A percentile compares a stretch with the other conserved stretches of the same genome.
Evolutionary conservation across 2,797 vertebrate genomes (phyloP).

Genomic region (Harpagifer antarcticus): DNA sequence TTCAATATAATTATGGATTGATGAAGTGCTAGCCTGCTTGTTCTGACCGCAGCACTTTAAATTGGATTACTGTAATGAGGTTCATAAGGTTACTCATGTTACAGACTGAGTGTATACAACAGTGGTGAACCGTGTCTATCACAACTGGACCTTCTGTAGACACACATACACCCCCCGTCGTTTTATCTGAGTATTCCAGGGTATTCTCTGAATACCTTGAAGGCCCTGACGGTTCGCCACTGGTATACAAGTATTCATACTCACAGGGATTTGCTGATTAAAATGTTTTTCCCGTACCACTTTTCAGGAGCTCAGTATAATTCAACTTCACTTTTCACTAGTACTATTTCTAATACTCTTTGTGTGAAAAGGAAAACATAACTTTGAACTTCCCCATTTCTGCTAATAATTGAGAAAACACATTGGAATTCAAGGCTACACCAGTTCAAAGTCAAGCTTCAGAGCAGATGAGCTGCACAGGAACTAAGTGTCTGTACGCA

Average conservation of each 20-base stretch:
- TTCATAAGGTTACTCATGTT: conserved; percentile 46
- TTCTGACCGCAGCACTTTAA: conserved; percentile 49
- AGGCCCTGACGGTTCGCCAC: too few relatives aligned
- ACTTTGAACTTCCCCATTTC: background rate
- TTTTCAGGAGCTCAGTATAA: background rate
- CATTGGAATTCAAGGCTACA: conserved; percentile 7
- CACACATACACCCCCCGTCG: too few relatives aligned
- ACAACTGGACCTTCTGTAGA: too few relatives aligned
- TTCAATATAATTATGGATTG: conserved; percentile 57
- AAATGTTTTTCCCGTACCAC: background rate
- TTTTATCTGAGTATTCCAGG: too few relatives aligned
- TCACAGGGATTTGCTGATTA: background rate
- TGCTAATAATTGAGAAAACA: conserved; percentile 10
- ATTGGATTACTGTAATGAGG: conserved; percentile 63
- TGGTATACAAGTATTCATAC: conserved; percentile 11
- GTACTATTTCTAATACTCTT: background rate
- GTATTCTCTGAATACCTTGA: too few relatives aligned
- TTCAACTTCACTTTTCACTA: background rate
- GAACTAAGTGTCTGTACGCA: conserved; percentile 61
- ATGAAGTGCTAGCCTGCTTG: conserved; percentile 57
- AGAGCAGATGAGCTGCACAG: conserved; percentile 45
- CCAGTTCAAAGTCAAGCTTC: conserved; percentile 52
- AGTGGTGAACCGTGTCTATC: too few relatives aligned
- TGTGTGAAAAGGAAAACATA: background rate
- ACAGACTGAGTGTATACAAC: conserved; percentile 9